Base-by-base conservation (phyloP, 2,888 invertebrate species). In the Drosophila buzzatii region DNA sequence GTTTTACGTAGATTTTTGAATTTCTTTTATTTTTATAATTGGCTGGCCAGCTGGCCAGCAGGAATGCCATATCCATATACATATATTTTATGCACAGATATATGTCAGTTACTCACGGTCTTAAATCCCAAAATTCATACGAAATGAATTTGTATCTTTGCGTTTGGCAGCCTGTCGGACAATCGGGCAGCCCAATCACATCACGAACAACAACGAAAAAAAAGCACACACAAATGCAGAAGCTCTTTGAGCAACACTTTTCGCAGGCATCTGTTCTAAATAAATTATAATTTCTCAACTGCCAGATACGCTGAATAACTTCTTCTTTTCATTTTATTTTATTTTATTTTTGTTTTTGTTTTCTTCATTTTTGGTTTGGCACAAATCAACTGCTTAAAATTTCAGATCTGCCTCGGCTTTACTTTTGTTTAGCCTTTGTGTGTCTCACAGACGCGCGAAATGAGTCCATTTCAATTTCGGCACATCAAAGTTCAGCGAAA, bases 361-460 rank as follows among this genome's bases (percentile, higher is more conserved):
- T 18, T 16, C 9, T 5, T 27, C 16, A 27, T 47, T 51, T 33
- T 51, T 10, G 31, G 31, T n/a, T 55, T 7, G 51, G 81, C 89
- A 89, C 85, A 85, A 85, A 85, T 85, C 85, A 85, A 90, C 90
- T 90, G 85, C 90, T 85, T 85, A 85, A 88, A 75, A 69, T 62
- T 69, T 16, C 53, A 59, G 59, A 51, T 63, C 60, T 70, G 68
- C 66, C 20, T 44, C 55, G 35, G 45, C 27, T 41, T 55, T 55
- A 18, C 41, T 55, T 41, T 41, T 41, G 55, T 60, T 67, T 14
- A 37, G 53, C 64, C 73, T 66, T 55, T 60, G 67, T 62, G 68
- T 61, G 49, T 55, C 47, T 42, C 27, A 31, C 45, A 39, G 53
- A 60, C 52, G 31, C 60, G 69, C 62, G 71, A 68, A 85, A 79